Conservation (phyloP, 2,113 vertebrate genomes). For the Oxyura jamaicensis region DNA sequence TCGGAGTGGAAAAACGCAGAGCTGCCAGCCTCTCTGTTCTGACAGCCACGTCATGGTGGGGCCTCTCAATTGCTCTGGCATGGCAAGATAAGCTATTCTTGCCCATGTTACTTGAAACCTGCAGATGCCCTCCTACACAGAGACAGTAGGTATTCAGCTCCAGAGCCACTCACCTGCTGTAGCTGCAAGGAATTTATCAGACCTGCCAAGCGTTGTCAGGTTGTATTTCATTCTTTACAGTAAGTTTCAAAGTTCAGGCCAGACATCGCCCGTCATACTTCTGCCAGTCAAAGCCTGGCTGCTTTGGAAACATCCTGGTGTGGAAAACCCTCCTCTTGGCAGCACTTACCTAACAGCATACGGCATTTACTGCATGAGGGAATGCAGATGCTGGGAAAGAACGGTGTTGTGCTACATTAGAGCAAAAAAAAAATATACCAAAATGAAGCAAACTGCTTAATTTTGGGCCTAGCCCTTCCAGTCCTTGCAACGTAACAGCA, state of each 20-base stretch:
- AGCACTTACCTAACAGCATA: neutral
- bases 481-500: neutral
- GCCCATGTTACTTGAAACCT: neutral
- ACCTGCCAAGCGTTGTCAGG: neutral
- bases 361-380: neutral
- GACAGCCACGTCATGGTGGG: rapidly evolving
- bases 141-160: neutral
- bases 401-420: rapidly evolving
- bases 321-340: neutral
- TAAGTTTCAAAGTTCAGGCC: neutral
- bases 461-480: neutral
- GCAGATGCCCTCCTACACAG: neutral
- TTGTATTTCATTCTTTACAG: neutral
- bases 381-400: neutral
- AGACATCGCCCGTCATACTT: neutral
- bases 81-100: neutral
- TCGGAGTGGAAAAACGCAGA: neutral
- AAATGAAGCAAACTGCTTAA: neutral
- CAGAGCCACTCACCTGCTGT: neutral
- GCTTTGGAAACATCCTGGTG: neutral
- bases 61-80: neutral
- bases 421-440: neutral
- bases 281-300: neutral
- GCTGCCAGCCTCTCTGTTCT: neutral
- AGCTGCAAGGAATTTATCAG: neutral